phyloP scores from a whole-genome alignment of 92 coral and sea anemone genomes.

The Porites rus region DNA sequence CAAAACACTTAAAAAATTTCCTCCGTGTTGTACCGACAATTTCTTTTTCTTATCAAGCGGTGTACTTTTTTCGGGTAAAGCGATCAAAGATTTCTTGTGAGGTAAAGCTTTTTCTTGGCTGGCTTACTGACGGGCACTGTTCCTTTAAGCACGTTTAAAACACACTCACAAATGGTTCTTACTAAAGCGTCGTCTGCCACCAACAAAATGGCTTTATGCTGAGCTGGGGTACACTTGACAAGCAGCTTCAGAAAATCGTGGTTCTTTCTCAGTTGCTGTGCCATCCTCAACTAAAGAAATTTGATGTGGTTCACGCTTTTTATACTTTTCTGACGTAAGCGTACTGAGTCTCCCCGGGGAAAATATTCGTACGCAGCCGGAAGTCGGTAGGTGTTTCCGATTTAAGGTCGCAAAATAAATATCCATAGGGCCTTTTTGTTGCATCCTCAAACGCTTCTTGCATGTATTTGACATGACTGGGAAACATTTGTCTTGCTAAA shows the following conservation, averaged over 20 bases:
- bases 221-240: conserved; percentile 44
- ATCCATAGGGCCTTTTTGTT: conserved; percentile 7
- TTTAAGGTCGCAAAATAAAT: conserved; percentile 52
- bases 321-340: conserved; percentile 46
- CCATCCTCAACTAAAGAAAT: conserved; percentile 48
- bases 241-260: conserved; percentile 54
- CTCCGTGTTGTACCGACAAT: conserved; percentile 19
- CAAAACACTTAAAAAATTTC: conserved; percentile 19
- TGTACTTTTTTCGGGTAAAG: neutral
- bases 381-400: conserved; percentile 46
- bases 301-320: neutral
- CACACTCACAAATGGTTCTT: conserved; percentile 40
- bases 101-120: neutral
- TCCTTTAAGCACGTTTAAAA: conserved; percentile 25
- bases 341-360: conserved; percentile 38
- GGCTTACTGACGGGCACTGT: conserved; percentile 49
- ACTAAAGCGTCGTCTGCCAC: conserved; percentile 52
- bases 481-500: conserved; percentile 44
- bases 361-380: conserved; percentile 35
- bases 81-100: neutral
- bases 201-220: conserved; percentile 41
- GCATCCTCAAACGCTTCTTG: conserved; percentile 56
- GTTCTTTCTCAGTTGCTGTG: conserved; percentile 55
- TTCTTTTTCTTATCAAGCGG: neutral
- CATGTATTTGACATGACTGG: conserved; percentile 8